These are phyloP conservation scores for Parapsyche elsis DNA, from an alignment of 1,140 invertebrate genomes.

Conservation along the genomic window DNA sequence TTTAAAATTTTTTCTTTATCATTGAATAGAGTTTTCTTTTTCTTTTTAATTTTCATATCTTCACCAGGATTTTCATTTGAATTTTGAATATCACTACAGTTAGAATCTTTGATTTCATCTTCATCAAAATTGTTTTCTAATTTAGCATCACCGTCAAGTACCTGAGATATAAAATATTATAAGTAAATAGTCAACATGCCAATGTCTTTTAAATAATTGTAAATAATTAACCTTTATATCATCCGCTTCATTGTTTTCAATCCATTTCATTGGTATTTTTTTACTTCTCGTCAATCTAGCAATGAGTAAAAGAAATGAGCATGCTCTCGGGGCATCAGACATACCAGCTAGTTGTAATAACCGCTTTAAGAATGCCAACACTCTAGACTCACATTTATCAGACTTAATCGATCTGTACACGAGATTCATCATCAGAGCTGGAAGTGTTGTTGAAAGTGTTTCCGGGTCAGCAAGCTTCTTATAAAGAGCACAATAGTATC, in stretches of 20 bases:
- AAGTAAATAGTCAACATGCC: background rate
- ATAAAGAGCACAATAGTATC: conserved; percentile 93
- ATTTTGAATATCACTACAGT: conserved; percentile 43
- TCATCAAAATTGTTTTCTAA: conserved; percentile 2
- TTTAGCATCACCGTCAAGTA: background rate
- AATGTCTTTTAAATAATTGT: background rate
- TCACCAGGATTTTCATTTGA: conserved; percentile 4
- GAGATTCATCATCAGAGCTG: conserved; percentile 88
- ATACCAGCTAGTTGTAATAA: conserved; percentile 78
- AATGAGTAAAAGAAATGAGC: conserved; percentile 44
- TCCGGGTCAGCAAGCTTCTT: conserved; percentile 84
- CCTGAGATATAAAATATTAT: conserved; percentile 17
- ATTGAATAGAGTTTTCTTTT: conserved; percentile 51
- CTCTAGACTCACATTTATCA: conserved; percentile 78
- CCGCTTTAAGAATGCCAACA: conserved; percentile 90
- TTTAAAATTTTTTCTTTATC: conserved; percentile 4
- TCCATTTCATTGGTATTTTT: conserved; percentile 26
- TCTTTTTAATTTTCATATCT: conserved; percentile 57
- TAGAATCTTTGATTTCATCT: background rate
- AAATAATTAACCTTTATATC: background rate
- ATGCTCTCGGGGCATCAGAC: conserved; percentile 47
- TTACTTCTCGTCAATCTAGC: conserved; percentile 42
- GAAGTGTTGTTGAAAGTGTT: conserved; percentile 78
- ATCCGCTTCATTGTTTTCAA: background rate
- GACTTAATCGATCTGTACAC: conserved; percentile 85